Conservation (phyloP, 1,140 invertebrate species). For the Nasonia giraulti region DNA sequence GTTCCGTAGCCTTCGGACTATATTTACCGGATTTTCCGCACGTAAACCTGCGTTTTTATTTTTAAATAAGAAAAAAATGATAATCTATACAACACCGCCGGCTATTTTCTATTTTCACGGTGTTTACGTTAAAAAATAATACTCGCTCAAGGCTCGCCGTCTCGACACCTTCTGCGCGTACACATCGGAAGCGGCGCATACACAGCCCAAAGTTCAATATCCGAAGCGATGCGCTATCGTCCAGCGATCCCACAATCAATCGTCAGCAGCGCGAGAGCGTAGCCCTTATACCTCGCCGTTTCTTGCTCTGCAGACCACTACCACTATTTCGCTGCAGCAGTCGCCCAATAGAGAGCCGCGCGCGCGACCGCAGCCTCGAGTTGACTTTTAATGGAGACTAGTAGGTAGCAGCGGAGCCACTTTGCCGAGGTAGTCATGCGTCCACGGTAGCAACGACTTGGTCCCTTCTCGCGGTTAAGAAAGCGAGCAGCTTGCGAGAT, state of each 20-base stretch:
- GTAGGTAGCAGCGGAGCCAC: conserved; percentile 12
- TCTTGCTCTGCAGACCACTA: background rate
- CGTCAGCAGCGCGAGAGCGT: background rate
- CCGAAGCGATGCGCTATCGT: background rate
- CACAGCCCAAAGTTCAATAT: background rate
- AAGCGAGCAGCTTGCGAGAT: background rate
- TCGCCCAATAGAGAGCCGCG: background rate
- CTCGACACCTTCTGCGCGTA: too few relatives aligned
- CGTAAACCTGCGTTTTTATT: background rate
- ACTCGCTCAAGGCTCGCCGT: too few relatives aligned
- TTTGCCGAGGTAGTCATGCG: conserved; percentile 52
- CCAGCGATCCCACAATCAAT: background rate
- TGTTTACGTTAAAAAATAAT: background rate
- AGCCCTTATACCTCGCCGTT: background rate
- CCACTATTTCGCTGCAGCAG: background rate
- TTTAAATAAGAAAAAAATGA: background rate
- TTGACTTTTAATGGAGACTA: conserved; percentile 49
- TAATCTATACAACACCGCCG: background rate
- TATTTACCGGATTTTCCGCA: background rate
- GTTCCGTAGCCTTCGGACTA: background rate
- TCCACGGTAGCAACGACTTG: conserved; percentile 29
- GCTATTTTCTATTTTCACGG: background rate
- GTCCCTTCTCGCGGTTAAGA: conserved; percentile 23
- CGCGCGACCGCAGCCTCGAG: conserved; percentile 20
- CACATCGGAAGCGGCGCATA: too few relatives aligned